A percentile compares a stretch with the other conserved stretches of the same genome.
These are phyloP conservation scores for Eupithecia centaureata DNA, from an alignment of 2,888 invertebrate species.

Conservation along the genomic window DNA sequence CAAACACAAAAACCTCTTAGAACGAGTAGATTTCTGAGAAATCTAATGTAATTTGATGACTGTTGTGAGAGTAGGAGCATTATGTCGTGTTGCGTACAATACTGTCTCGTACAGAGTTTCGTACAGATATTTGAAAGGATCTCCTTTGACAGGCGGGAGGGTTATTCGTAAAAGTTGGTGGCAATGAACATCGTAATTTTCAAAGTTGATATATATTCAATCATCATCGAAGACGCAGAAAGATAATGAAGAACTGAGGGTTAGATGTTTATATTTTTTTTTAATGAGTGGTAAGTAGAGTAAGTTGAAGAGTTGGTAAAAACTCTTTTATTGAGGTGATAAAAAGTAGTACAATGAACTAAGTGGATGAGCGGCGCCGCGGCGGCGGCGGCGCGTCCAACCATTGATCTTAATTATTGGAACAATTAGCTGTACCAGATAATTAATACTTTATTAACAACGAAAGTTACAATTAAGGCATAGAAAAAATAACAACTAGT, in stretches of 20 bases:
- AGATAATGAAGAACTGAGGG: background rate
- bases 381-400: no score
- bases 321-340: no score
- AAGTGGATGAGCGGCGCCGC: no score
- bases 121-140: constrained; percentile 31
- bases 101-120: constrained; percentile 30
- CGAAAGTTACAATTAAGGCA: no score
- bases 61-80: constrained; percentile 27
- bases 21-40: constrained; percentile 32
- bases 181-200: background rate
- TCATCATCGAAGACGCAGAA: background rate
- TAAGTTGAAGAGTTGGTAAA: no score
- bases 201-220: background rate
- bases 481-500: no score
- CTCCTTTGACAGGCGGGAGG: background rate
- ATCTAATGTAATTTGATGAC: constrained; percentile 41
- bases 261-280: no score
- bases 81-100: constrained; percentile 32
- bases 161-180: background rate
- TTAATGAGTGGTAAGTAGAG: no score
- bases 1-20: constrained; percentile 40
- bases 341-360: no score
- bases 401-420: no score
- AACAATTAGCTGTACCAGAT: no score
- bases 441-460: no score